Evolutionary conservation across 1,140 invertebrate species (phyloP).

Genomic region (Aphaenogaster floridana): DNA sequence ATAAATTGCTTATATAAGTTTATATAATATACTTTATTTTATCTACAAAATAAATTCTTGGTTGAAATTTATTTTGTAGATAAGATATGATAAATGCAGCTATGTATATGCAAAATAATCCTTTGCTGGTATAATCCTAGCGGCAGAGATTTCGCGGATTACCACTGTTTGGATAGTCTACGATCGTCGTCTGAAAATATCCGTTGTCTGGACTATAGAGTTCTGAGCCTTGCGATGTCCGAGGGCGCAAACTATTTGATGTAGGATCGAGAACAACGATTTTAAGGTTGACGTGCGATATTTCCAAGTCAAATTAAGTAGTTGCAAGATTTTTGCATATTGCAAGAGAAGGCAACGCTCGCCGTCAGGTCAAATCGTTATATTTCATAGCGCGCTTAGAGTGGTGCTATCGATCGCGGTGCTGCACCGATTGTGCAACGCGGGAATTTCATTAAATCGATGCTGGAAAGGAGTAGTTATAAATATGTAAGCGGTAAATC

Average conservation of each 20-base stretch:
- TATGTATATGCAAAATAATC: neutral
- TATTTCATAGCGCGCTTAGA: slow-evolving; percentile 32
- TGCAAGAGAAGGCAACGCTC: slow-evolving; percentile 29
- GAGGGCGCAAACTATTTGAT: slow-evolving; percentile 4
- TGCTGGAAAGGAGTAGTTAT: slow-evolving; percentile 30
- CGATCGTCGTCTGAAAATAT: slow-evolving; percentile 26
- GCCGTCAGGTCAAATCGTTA: slow-evolving; percentile 50
- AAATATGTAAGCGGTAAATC: slow-evolving; percentile 54
- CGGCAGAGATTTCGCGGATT: neutral
- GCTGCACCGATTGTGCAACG: slow-evolving; percentile 45
- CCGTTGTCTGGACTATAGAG: neutral
- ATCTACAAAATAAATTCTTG: neutral
- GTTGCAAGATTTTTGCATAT: slow-evolving; percentile 32
- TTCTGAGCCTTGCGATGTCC: neutral
- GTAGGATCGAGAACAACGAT: neutral
- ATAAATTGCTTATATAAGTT: neutral
- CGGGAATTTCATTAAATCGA: slow-evolving; percentile 60
- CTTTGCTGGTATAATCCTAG: neutral
- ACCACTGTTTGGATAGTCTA: neutral
- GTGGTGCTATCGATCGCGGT: slow-evolving; percentile 26
- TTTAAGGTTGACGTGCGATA: slow-evolving; percentile 34
- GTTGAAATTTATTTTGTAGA: slow-evolving; percentile 8
- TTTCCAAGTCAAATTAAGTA: slow-evolving; percentile 53
- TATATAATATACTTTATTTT: neutral
- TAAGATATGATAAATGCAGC: neutral